phyloP scores from a whole-genome alignment of 2,888 invertebrate genomes.

The Cremastobaeus sp. region DNA sequence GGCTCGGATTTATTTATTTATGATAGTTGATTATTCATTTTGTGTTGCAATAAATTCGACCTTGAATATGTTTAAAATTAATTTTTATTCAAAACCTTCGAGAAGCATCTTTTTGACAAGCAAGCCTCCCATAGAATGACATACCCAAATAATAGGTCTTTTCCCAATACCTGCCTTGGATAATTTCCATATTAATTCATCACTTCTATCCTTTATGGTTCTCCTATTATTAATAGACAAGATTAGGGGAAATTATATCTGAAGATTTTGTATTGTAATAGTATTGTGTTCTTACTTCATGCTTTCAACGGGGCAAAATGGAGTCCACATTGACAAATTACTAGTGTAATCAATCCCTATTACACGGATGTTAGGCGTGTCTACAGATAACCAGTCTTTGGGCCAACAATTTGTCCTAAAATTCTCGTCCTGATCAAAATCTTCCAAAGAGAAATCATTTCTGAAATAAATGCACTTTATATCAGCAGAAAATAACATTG shows the following conservation, averaged over 20 bases:
- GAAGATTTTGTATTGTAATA: slow-evolving; percentile 3
- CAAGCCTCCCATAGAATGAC: slow-evolving; percentile 98
- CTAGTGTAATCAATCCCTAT: slow-evolving; percentile 94
- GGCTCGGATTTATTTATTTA: too few relatives aligned
- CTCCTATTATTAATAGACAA: too few relatives aligned
- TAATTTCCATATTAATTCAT: slow-evolving; percentile 84
- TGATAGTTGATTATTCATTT: too few relatives aligned
- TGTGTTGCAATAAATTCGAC: too few relatives aligned
- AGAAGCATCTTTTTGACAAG: slow-evolving; percentile 91
- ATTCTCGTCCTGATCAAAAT: slow-evolving; percentile 68
- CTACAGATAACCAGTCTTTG: slow-evolving; percentile 93
- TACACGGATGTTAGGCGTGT: slow-evolving; percentile 86
- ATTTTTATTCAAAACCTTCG: slow-evolving; percentile 78
- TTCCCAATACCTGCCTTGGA: slow-evolving; percentile 87
- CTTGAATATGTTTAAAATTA: slow-evolving; percentile 9
- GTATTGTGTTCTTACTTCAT: slow-evolving; percentile 71
- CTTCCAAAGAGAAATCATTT: slow-evolving; percentile 66
- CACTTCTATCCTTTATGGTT: slow-evolving; percentile 84
- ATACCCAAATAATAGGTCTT: slow-evolving; percentile 92
- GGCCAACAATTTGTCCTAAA: slow-evolving; percentile 92
- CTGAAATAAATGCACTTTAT: slow-evolving; percentile 64
- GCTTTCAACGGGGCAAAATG: slow-evolving; percentile 83
- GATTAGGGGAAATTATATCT: neutral
- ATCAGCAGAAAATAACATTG: too few relatives aligned
- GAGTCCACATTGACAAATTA: slow-evolving; percentile 89